A percentile compares a stretch with the other conserved stretches of the same genome.
Conservation (phyloP, 2,888 invertebrate species). For the Omphaloscelis lunosa region DNA sequence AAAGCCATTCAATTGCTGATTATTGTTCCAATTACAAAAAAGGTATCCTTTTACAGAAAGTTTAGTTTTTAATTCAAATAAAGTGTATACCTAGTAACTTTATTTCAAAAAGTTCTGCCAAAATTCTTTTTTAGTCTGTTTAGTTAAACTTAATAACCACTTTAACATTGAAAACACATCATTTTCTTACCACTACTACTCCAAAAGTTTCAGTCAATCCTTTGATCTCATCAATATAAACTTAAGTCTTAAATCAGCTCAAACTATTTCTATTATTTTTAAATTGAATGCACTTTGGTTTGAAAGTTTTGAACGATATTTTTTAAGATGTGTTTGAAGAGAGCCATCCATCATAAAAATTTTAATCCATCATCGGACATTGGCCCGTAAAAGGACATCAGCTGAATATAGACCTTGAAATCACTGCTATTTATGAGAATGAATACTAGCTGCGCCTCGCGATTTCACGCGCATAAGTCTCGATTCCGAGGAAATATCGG, state of each 20-base stretch:
- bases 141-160: neutral
- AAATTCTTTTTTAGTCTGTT: neutral
- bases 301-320: constrained; percentile 10
- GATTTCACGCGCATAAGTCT: too few relatives aligned
- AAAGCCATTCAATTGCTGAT: neutral
- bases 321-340: constrained; percentile 23
- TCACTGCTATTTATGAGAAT: neutral
- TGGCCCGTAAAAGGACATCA: neutral
- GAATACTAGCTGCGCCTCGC: too few relatives aligned
- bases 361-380: constrained; percentile 24
- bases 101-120: neutral
- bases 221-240: constrained; percentile 30
- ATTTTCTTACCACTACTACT: constrained; percentile 4
- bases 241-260: constrained; percentile 29
- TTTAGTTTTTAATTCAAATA: too few relatives aligned
- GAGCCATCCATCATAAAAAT: constrained; percentile 29
- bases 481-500: too few relatives aligned
- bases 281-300: constrained; percentile 34
- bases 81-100: too few relatives aligned
- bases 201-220: constrained; percentile 12
- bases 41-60: too few relatives aligned
- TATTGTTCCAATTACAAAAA: neutral
- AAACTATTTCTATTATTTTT: constrained; percentile 25
- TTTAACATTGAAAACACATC: neutral
- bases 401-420: neutral